Base-by-base conservation (phyloP, 1,140 invertebrate species). In the Tribolium madens region DNA sequence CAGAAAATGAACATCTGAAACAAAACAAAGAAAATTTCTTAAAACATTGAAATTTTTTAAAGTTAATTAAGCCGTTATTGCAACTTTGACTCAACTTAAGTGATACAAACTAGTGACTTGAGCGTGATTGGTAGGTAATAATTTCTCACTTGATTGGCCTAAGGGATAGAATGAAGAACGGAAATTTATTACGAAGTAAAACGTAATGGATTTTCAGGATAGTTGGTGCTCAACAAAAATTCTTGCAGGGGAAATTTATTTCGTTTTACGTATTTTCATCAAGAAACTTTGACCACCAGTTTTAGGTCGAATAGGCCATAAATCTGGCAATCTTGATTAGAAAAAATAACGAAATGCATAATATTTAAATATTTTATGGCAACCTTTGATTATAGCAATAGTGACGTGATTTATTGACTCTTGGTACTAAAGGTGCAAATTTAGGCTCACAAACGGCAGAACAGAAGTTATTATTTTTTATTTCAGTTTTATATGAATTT, bases 41-140 rank as follows among this genome's bases (percentile, higher is more conserved):
- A 13, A n/a, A n/a, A n/a, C n/a, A n/a, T n/a, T n/a, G n/a, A n/a
- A 52, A 52, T 13, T 52, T 14, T 2, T 13, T 14, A 57, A 57
- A 57, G 14, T 57, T 57, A 57, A 57, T 57, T 57, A 57, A 57
- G 2, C 17, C 17, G n/a, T 57, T 21, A 21, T n/a, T 57, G 36
- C 57, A 64, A 64, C 21, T 64, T 64, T 2, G 26, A 26, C 21
- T 4, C 53, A 60, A 60, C 4, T 60, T 60, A 60, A 60, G 53
- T 60, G 21, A 60, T 26, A 60, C 53, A 64, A 64, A 64, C 57
- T 64, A 64, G 57, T 64, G 57, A 64, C 57, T 26, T 64, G 57
- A 7, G 9, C 57, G 57, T 64, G 57, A 64, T 64, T 64, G 57
- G 57, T 64, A 64, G 57, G 57, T 64, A 64, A 64, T 64, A 64